Base-by-base conservation (phyloP, 2,888 invertebrate species). In the Cylindroiulus punctatus region DNA sequence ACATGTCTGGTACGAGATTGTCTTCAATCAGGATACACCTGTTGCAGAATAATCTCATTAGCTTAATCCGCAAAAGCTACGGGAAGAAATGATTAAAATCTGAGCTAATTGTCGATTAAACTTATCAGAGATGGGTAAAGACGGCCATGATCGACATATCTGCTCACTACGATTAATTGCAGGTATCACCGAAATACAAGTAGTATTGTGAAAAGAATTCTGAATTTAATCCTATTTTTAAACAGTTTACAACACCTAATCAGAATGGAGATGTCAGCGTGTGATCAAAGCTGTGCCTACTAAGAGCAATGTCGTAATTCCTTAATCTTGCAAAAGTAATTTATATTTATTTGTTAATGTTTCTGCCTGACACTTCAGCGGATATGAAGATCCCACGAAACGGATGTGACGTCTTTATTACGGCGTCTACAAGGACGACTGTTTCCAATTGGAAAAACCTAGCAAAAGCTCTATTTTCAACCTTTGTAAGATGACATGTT, bases 171-270 rank as follows among this genome's bases (percentile, higher is more conserved):
- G 52, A 19, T 52, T 52, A 52, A 52, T n/a, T 52, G 8, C 44
- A 52, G 52, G 0, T n/a, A 14, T 44, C 44, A 44, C 44, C n/a
- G n/a, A n/a, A n/a, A n/a, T n/a, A 8, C 0, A 52, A 52, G n/a
- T 7, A 52, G n/a, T n/a, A 52, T n/a, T 52, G n/a, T n/a, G 52
- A 52, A 52, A 52, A 52, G n/a, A 36, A 52, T 52, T 5, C n/a
- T n/a, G 0, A 52, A 52, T 52, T 19, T 52, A 52, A 52, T n/a
- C 52, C 2, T n/a, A 52, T 52, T 52, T 47, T 47, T 52, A 52
- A 52, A 52, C n/a, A 52, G 52, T n/a, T 52, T 52, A n/a, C 52
- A n/a, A n/a, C 52, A 52, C n/a, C 52, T n/a, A 52, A 52, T n/a
- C n/a, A 52, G n/a, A 12, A 5, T 14, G 2, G n/a, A n/a, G 19